phyloP scores from a whole-genome alignment of 2,113 vertebrate genomes.

The Sinocyclocheilus grahami region DNA sequence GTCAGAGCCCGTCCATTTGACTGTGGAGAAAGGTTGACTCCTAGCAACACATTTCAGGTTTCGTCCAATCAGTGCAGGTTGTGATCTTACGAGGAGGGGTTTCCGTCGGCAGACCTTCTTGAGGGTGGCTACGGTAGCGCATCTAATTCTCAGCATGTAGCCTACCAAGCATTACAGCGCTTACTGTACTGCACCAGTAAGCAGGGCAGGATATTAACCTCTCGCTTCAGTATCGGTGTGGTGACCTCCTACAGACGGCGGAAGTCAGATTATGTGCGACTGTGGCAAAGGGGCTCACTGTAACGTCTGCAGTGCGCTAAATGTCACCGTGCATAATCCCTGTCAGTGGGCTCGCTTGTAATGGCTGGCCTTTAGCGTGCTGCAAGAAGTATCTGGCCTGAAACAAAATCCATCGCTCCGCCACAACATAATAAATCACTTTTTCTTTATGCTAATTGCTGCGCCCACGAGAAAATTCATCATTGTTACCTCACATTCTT shows the following conservation, averaged over 20 bases:
- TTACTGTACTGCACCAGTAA: slow-evolving; percentile 51
- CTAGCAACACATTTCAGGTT: slow-evolving; percentile 45
- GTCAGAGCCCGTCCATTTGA: slow-evolving; percentile 22
- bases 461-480: slow-evolving; percentile 42
- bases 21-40: slow-evolving; percentile 37
- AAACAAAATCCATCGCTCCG: slow-evolving; percentile 36
- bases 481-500: slow-evolving; percentile 36
- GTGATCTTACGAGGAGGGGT: slow-evolving; percentile 39
- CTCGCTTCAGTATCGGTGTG: slow-evolving; percentile 28
- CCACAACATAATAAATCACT: slow-evolving; percentile 45
- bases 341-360: slow-evolving; percentile 25
- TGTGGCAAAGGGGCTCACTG: slow-evolving; percentile 21
- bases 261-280: slow-evolving; percentile 15
- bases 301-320: slow-evolving; percentile 29
- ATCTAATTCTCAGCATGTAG: slow-evolving; percentile 33
- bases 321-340: slow-evolving; percentile 35
- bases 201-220: slow-evolving; percentile 41
- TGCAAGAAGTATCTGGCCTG: slow-evolving; percentile 5
- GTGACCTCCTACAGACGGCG: slow-evolving; percentile 10
- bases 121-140: background rate
- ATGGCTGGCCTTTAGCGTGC: slow-evolving; percentile 15
- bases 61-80: slow-evolving; percentile 31
- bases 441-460: slow-evolving; percentile 41
- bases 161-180: slow-evolving; percentile 31
- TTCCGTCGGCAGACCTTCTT: slow-evolving; percentile 23